Evolutionary conservation across 2,113 vertebrate genomes (phyloP).

Genomic region (Pogonocichla stellata): DNA sequence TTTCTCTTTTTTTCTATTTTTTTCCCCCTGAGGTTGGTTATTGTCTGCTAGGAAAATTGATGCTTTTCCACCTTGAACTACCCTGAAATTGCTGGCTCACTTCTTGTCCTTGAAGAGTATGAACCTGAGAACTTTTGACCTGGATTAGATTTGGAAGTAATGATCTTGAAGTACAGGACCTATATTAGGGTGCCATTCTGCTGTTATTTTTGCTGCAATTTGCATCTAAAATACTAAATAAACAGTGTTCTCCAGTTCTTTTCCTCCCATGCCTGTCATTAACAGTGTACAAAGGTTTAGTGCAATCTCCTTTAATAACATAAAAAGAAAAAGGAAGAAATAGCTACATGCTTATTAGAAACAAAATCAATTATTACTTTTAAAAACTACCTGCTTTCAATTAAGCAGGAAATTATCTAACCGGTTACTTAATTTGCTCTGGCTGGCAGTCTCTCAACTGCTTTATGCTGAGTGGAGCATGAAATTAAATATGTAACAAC

Average conservation of each 20-base stretch:
- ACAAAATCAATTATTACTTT: constrained; percentile 82
- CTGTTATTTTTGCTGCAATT: background rate
- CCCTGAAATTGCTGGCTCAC: background rate
- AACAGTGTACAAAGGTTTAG: constrained; percentile 8
- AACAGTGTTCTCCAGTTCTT: background rate
- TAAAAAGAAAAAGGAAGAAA: constrained; percentile 59
- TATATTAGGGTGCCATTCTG: background rate
- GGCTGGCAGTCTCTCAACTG: constrained; percentile 75
- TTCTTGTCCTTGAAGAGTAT: background rate
- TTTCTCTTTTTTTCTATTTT: too few relatives aligned
- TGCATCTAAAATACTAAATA: background rate
- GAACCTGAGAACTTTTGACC: background rate
- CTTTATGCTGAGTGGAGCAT: constrained; percentile 84
- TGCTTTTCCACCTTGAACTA: background rate
- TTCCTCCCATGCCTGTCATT: background rate
- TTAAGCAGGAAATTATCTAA: constrained; percentile 84
- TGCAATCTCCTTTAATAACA: constrained; percentile 55
- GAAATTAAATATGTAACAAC: constrained; percentile 84
- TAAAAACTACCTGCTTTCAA: constrained; percentile 83
- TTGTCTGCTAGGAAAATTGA: background rate
- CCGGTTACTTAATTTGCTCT: constrained; percentile 80
- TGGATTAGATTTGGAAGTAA: background rate
- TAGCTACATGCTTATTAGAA: constrained; percentile 68
- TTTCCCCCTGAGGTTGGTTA: background rate
- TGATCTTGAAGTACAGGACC: background rate